Evolutionary conservation across 2,797 vertebrate genomes (phyloP), one percentile per base, ranked within the genome.

Genomic region (Pseudochirops cupreus): DNA sequence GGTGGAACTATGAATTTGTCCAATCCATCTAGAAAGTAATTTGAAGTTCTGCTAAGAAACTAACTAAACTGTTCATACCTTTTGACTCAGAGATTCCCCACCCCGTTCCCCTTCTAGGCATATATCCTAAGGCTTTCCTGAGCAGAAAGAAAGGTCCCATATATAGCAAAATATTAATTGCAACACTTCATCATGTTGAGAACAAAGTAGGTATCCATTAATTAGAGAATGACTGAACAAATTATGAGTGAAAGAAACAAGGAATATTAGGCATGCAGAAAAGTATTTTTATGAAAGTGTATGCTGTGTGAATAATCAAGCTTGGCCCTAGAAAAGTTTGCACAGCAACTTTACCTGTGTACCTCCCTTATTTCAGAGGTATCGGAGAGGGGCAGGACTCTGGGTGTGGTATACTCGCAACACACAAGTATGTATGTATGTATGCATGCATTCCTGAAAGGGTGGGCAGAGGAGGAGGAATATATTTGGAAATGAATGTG

Each of bases 81-180:
- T 87, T 87, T 87, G 74, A 50, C 39, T 21, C 74, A 87, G 74
- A 87, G 74, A 87, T 46, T 21, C n/a, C 9, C 12, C 54, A 12
- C 54, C 55, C 55, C 55, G 2, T 46, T 46, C 67, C 24, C 39
- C 74, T 87, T 46, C 62, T 74, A 28, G 62, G 33, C 62, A 67
- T 67, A 67, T 67, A 67, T 82, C 18, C 29, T 21, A 24, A 46
- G n/a, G 21, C 21, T 82, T 7, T 39, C 18, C n/a, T 82, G 29
- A 18, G n/a, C 21, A 46, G 67, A 82, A 67, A 82, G 67, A 82
- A 67, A 67, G 59, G 24, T 87, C 10, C 21, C 9, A 46, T 12
- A 87, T 46, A 87, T 87, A 46, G 74, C 39, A 87, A 87, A 87
- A 87, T 87, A 46, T 87, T 87, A 87, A 87, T 87, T 87, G n/a